Percentiles rank a stretch among this genome's conserved stretches.
These are phyloP conservation scores for Microchrysa polita DNA, from an alignment of 2,888 invertebrate species.

Conservation along the genomic window DNA sequence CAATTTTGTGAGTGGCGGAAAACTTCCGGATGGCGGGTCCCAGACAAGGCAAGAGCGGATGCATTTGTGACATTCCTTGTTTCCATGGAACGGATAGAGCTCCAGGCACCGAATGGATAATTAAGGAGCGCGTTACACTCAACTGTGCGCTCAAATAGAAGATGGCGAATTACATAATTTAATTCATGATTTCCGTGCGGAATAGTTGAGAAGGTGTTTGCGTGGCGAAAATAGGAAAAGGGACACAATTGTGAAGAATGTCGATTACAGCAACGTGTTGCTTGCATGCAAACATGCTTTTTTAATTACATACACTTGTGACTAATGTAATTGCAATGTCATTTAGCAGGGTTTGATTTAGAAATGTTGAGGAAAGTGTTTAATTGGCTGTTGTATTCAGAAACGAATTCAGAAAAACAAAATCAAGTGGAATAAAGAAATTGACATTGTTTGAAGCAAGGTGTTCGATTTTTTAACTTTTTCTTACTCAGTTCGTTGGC, in stretches of 20 bases:
- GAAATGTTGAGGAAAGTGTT: no score
- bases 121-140: conserved; percentile 21
- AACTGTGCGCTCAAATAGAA: conserved; percentile 19
- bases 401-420: no score
- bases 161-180: conserved; percentile 36
- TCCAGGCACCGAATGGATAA: conserved; percentile 29
- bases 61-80: conserved; percentile 18
- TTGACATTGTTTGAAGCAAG: no score
- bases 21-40: neutral
- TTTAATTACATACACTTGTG: no score
- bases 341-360: no score
- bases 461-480: no score
- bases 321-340: no score
- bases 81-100: no score
- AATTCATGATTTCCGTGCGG: conserved; percentile 34
- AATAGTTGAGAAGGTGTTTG: conserved; percentile 22
- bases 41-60: neutral
- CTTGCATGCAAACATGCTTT: neutral
- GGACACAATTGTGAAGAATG: neutral
- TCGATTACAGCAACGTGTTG: neutral
- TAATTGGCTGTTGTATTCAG: no score
- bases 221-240: neutral
- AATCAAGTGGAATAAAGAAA: no score
- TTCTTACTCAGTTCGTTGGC: no score
- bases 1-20: no score